These are phyloP conservation scores for Microtus oregoni DNA, from an alignment of 2,113 vertebrate species.

Conservation along the genomic window DNA sequence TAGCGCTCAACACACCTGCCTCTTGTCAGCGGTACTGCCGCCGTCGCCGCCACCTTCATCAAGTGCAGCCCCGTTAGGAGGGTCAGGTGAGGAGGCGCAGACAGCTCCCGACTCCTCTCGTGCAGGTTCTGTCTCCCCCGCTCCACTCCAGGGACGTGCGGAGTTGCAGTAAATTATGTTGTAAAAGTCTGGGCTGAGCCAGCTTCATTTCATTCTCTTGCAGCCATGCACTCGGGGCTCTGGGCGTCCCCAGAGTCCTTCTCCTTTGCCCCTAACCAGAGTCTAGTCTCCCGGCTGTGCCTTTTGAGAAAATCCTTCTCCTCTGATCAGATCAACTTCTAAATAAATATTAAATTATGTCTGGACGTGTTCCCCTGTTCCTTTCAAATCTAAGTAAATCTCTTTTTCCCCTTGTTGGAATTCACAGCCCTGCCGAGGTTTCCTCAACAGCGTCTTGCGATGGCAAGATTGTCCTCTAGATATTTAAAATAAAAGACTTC, in stretches of 20 bases:
- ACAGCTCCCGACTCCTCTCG: neutral
- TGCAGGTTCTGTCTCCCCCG: neutral
- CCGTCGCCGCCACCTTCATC: neutral
- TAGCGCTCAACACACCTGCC: neutral
- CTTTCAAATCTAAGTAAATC: conserved; percentile 47
- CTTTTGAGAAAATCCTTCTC: conserved; percentile 50
- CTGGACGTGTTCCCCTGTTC: conserved; percentile 16
- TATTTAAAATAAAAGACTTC: conserved; percentile 1
- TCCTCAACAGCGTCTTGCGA: neutral
- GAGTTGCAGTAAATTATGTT: conserved; percentile 54
- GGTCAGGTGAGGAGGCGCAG: neutral
- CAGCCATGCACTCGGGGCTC: neutral
- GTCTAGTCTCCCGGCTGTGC: conserved; percentile 39
- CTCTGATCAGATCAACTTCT: conserved; percentile 65
- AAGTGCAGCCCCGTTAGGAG: neutral
- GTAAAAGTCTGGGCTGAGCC: conserved; percentile 20
- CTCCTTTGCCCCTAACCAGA: conserved; percentile 45
- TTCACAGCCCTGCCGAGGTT: neutral
- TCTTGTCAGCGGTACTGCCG: neutral
- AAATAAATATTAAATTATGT: conserved; percentile 64
- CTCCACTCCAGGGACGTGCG: neutral
- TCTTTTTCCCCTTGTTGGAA: conserved; percentile 5
- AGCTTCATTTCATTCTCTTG: neutral
- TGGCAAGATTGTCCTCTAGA: neutral
- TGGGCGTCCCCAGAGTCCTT: neutral